These are phyloP conservation scores for Nasonia giraulti DNA, from an alignment of 1,140 invertebrate genomes.

Conservation along the genomic window DNA sequence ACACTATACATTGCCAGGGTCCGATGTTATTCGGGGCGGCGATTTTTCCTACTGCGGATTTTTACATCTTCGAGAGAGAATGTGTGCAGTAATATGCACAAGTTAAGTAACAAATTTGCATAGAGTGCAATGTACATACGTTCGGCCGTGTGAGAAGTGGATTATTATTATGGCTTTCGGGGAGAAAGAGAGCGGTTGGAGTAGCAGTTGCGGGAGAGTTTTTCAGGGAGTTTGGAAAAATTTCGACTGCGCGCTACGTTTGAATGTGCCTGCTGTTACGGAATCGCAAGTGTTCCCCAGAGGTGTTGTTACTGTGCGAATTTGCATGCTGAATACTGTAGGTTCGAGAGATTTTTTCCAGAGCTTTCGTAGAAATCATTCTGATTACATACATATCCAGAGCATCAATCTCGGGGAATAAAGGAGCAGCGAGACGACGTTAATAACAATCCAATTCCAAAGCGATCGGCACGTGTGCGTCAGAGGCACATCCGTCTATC, in stretches of 20 bases:
- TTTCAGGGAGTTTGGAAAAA: neutral
- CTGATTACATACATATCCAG: no score
- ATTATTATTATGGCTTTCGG: neutral
- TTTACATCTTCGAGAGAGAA: neutral
- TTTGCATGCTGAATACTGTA: no score
- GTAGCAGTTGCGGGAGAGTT: neutral
- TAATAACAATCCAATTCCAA: neutral
- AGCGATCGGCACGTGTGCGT: neutral
- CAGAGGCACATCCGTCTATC: neutral
- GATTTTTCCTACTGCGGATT: neutral
- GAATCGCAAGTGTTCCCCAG: no score
- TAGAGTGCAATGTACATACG: neutral
- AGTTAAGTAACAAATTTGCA: conserved; percentile 18
- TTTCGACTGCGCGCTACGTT: neutral
- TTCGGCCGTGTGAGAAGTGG: neutral
- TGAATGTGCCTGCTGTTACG: no score
- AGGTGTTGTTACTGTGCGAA: no score
- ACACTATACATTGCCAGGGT: neutral
- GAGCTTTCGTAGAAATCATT: no score
- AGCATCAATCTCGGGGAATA: neutral
- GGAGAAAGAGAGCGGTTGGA: no score
- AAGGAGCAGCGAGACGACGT: neutral
- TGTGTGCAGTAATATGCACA: neutral
- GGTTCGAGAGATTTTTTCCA: no score
- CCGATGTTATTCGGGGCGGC: neutral